These are phyloP conservation scores for Crocodylus rhombifer DNA, from an alignment of 2,797 vertebrate species.

Conservation along the genomic window DNA sequence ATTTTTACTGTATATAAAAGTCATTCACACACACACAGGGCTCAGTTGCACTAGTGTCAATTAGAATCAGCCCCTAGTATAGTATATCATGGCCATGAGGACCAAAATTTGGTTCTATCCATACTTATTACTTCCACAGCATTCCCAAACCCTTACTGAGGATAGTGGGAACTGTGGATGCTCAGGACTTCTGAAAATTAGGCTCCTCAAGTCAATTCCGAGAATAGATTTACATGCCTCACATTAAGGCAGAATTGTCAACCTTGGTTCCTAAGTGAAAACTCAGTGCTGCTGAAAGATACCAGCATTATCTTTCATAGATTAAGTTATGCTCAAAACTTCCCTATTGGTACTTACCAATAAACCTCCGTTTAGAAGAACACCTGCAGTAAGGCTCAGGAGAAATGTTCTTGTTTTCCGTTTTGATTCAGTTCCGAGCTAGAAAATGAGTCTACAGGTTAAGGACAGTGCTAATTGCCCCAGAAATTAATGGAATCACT, in stretches of 20 bases:
- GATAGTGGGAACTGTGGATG: not conserved
- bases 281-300: not conserved
- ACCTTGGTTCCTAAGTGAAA: rapidly evolving
- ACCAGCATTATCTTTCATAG: not conserved
- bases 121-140: not conserved
- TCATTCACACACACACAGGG: not conserved
- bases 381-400: constrained; percentile 43
- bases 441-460: constrained; percentile 42
- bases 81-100: not conserved
- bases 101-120: rapidly evolving
- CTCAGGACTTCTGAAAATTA: not conserved
- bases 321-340: not conserved
- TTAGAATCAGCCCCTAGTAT: not conserved
- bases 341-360: not conserved
- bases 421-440: constrained; percentile 30
- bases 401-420: constrained; percentile 7
- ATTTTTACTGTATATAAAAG: not conserved
- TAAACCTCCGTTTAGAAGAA: constrained; percentile 12
- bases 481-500: constrained; percentile 13
- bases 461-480: not conserved
- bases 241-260: not conserved
- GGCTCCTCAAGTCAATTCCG: not conserved
- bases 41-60: not conserved
- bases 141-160: not conserved
- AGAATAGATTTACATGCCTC: not conserved